phyloP scores from a whole-genome alignment of 2,797 vertebrate species.

The Amblyopsis hoosieri region DNA sequence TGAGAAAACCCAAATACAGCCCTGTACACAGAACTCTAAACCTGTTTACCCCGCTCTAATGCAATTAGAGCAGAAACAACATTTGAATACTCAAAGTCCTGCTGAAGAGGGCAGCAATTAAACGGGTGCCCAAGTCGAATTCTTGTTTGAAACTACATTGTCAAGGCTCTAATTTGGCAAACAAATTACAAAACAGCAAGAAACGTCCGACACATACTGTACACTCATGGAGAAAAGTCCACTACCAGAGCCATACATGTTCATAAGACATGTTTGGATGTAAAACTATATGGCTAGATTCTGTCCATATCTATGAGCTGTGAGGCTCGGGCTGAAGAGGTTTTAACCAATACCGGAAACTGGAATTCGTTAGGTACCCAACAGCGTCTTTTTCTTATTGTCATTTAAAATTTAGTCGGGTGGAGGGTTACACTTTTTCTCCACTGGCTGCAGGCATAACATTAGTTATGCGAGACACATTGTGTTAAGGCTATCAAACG shows the following conservation, averaged over 20 bases:
- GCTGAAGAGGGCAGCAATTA: conserved; percentile 1
- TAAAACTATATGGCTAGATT: too few species aligned
- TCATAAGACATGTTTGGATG: too few species aligned
- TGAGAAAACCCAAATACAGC: conserved; percentile 21
- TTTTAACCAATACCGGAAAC: too few species aligned
- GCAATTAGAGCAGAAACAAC: conserved; percentile 37
- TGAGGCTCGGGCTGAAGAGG: too few species aligned
- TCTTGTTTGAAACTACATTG: conserved; percentile 19
- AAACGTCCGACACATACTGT: neutral
- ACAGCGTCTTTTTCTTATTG: too few species aligned
- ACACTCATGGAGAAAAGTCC: neutral
- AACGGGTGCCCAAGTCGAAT: neutral
- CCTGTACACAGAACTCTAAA: conserved; percentile 15
- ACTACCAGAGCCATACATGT: too few species aligned
- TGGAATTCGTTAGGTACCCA: too few species aligned
- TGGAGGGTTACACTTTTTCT: too few species aligned
- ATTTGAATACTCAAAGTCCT: conserved; percentile 17
- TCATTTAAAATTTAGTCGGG: too few species aligned
- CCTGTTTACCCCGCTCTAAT: conserved; percentile 35
- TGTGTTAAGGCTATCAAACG: too few species aligned
- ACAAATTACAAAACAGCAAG: neutral
- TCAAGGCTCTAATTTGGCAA: neutral
- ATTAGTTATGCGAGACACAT: too few species aligned
- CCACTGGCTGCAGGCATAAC: too few species aligned
- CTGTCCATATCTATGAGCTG: neutral